These are phyloP conservation scores for Diglossa brunneiventris DNA, from an alignment of 2,113 vertebrate genomes.

Conservation along the genomic window DNA sequence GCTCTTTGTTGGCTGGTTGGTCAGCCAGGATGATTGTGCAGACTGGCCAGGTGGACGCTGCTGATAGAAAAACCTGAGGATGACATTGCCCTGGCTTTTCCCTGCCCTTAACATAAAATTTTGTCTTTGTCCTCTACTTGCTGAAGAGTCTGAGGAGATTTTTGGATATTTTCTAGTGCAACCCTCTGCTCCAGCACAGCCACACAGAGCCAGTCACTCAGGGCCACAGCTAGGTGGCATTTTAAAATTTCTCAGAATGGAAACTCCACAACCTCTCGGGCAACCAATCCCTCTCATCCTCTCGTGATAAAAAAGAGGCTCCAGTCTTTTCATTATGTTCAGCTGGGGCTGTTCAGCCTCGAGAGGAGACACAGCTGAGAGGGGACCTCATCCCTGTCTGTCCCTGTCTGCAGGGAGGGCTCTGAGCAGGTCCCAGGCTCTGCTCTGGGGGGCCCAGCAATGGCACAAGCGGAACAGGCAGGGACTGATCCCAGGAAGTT, in stretches of 20 bases:
- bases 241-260: background rate
- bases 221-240: background rate
- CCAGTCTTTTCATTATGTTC: background rate
- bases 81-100: background rate
- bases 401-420: background rate
- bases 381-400: background rate
- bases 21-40: background rate
- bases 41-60: background rate
- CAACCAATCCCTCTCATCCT: background rate
- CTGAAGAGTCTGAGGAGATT: background rate
- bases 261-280: background rate
- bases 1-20: background rate
- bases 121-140: background rate
- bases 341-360: fast-evolving
- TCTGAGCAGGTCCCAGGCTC: background rate
- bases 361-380: background rate
- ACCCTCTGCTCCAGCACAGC: background rate
- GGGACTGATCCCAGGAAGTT: background rate
- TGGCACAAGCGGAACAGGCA: background rate
- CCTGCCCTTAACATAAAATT: background rate
- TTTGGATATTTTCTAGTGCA: background rate
- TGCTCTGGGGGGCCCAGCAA: fast-evolving
- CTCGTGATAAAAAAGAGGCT: fast-evolving
- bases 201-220: too few relatives aligned
- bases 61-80: background rate